Percentiles rank a stretch among this genome's conserved stretches.
These are phyloP conservation scores for Coremacera marginata DNA, from an alignment of 2,888 invertebrate genomes.

Conservation along the genomic window DNA sequence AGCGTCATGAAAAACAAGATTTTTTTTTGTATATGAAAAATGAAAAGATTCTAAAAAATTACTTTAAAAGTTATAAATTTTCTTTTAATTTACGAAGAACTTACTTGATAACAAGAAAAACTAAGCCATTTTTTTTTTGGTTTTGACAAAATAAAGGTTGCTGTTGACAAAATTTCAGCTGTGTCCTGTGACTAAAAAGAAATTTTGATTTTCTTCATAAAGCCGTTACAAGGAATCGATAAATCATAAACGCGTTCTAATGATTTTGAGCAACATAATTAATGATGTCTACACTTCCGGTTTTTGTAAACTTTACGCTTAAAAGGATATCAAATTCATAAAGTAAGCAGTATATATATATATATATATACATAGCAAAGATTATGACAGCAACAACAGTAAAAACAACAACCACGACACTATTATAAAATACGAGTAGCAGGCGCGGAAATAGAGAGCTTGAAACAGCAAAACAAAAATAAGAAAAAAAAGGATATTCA, in stretches of 20 bases:
- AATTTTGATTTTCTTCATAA: background rate
- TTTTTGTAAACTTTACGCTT: background rate
- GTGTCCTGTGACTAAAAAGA: background rate
- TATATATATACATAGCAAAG: no score
- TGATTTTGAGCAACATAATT: conserved; percentile 1
- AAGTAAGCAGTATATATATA: background rate
- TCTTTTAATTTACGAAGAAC: no score
- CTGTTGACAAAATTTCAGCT: no score
- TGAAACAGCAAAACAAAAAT: background rate
- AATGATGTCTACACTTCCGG: conserved; percentile 9
- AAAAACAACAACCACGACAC: background rate
- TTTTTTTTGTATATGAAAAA: no score
- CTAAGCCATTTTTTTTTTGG: no score
- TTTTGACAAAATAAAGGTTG: background rate
- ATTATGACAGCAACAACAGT: background rate
- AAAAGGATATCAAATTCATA: conserved; percentile 16
- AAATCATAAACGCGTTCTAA: background rate
- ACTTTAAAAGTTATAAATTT: no score
- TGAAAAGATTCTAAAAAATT: no score
- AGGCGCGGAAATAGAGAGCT: background rate
- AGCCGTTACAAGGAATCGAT: no score
- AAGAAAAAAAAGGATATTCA: conserved; percentile 3
- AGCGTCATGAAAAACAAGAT: no score
- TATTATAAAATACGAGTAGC: background rate
- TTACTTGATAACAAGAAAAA: no score